These are phyloP conservation scores for Saccostrea glomerata DNA, from an alignment of 1,140 invertebrate species.

Conservation along the genomic window DNA sequence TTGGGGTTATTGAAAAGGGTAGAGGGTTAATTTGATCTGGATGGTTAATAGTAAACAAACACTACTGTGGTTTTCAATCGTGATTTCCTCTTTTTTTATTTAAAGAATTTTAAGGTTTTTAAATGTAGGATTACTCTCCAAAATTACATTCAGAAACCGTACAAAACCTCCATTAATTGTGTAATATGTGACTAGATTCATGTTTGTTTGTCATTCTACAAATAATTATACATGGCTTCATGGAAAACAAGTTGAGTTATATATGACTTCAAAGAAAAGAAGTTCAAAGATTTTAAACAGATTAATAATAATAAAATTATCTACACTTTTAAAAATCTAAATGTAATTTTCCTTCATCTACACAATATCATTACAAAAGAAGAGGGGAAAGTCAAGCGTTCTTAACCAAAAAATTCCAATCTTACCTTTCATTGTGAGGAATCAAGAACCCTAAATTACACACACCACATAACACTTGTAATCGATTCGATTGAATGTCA, in stretches of 20 bases:
- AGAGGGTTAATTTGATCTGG: too few species aligned
- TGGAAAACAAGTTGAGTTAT: neutral
- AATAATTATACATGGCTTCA: neutral
- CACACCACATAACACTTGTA: constrained; percentile 4
- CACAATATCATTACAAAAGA: neutral
- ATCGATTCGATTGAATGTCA: constrained; percentile 32
- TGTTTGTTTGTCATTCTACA: too few species aligned
- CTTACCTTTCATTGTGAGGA: constrained; percentile 28
- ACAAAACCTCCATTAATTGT: too few species aligned
- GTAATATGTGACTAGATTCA: too few species aligned
- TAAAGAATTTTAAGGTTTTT: too few species aligned
- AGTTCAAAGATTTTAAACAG: neutral
- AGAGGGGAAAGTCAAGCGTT: neutral
- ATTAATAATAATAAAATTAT: neutral
- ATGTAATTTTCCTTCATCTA: neutral
- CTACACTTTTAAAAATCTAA: neutral
- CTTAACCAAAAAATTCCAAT: neutral
- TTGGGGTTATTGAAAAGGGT: too few species aligned
- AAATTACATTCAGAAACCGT: too few species aligned
- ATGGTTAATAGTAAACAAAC: too few species aligned
- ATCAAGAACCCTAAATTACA: neutral
- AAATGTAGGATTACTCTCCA: too few species aligned
- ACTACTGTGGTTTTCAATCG: too few species aligned
- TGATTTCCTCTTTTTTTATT: too few species aligned
- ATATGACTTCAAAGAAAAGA: neutral